Evolutionary conservation across 2,113 vertebrate species (phyloP).

Genomic region (Talpa occidentalis): DNA sequence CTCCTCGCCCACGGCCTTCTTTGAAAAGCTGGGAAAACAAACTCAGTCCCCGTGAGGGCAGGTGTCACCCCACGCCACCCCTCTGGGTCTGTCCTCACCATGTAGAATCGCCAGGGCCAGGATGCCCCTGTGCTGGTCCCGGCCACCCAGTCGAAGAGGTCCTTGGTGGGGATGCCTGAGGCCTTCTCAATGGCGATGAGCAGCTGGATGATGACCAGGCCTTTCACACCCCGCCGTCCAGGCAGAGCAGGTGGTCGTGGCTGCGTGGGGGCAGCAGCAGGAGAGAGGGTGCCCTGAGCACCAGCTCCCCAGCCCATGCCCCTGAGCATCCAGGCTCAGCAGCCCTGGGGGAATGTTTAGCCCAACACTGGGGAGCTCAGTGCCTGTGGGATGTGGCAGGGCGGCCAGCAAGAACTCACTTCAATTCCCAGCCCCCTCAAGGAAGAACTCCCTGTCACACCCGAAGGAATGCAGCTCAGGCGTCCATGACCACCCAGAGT

Average conservation of each 20-base stretch:
- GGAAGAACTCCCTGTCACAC: not conserved
- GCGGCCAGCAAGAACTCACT: not conserved
- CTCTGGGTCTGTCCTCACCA: conserved; percentile 83
- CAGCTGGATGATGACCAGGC: conserved; percentile 96
- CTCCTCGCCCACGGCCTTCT: not conserved
- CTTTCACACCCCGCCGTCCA: conserved; percentile 98
- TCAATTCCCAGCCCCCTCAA: not conserved
- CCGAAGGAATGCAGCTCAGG: not conserved
- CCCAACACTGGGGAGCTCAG: not conserved
- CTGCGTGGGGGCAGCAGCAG: conserved; percentile 78
- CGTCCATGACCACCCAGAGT: not conserved
- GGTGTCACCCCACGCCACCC: not conserved
- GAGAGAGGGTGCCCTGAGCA: not conserved
- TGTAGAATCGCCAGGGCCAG: conserved; percentile 96
- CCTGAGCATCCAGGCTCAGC: too few relatives aligned
- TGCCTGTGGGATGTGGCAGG: not conserved
- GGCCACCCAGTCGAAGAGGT: conserved; percentile 97
- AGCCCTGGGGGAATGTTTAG: rapidly evolving
- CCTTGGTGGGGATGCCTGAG: conserved; percentile 90
- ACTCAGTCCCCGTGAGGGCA: not conserved
- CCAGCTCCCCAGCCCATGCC: too few relatives aligned
- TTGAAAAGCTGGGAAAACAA: not conserved
- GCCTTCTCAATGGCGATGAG: conserved; percentile 95
- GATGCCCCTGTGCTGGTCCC: conserved; percentile 99
- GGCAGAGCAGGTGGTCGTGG: conserved; percentile 91